Conservation (phyloP, 2,113 vertebrate species). For the Pithys albifrons region DNA sequence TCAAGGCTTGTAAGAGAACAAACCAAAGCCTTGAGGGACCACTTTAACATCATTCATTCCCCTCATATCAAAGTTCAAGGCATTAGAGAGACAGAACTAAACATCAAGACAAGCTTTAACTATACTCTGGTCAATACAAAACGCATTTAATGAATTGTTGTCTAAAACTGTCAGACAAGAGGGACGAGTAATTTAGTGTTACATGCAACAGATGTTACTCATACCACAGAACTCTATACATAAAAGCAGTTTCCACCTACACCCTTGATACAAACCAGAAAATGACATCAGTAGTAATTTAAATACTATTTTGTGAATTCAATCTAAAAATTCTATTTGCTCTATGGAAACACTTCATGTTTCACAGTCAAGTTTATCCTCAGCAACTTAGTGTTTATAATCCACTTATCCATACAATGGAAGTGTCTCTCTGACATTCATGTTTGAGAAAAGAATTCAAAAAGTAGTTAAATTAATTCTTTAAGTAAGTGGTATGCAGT, state of each 20-base stretch:
- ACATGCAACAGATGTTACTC: slow-evolving; percentile 53
- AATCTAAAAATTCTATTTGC: background rate
- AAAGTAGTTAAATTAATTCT: background rate
- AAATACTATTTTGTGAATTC: background rate
- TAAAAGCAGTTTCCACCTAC: slow-evolving; percentile 58
- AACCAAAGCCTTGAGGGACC: slow-evolving; percentile 32
- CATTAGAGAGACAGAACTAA: slow-evolving; percentile 64
- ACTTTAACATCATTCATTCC: slow-evolving; percentile 16
- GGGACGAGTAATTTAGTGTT: slow-evolving; percentile 62
- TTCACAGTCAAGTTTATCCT: slow-evolving; percentile 36
- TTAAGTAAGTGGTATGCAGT: slow-evolving; percentile 32
- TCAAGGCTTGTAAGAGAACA: slow-evolving; percentile 42
- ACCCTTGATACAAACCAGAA: slow-evolving; percentile 29
- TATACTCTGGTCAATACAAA: slow-evolving; percentile 68
- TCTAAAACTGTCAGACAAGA: slow-evolving; percentile 56
- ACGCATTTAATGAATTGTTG: slow-evolving; percentile 43
- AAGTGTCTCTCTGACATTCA: slow-evolving; percentile 54
- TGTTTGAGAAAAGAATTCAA: background rate
- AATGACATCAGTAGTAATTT: slow-evolving; percentile 6
- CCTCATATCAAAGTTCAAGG: slow-evolving; percentile 50
- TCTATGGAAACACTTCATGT: background rate
- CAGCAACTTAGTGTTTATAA: slow-evolving; percentile 60
- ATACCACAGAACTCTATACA: slow-evolving; percentile 59
- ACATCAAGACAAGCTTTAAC: slow-evolving; percentile 81
- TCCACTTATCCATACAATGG: slow-evolving; percentile 27